Evolutionary conservation across 1,140 invertebrate genomes (phyloP).

Genomic region (Pemphigus obesinymphae): DNA sequence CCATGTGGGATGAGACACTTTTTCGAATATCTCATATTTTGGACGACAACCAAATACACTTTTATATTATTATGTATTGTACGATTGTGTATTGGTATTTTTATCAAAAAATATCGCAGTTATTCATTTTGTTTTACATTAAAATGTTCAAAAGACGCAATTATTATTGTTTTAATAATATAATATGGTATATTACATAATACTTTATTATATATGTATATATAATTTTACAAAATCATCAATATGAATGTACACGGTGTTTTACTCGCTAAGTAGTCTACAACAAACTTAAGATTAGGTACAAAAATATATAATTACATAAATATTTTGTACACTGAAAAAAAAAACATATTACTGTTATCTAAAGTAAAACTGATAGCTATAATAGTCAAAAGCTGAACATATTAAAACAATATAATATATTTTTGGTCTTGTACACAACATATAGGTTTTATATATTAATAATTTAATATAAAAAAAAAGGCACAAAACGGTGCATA

Average conservation of each 20-base stretch:
- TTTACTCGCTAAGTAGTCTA: slow-evolving; percentile 10
- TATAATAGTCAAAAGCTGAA: neutral
- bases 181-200: slow-evolving; percentile 3
- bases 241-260: slow-evolving; percentile 1
- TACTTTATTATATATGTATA: neutral
- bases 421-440: neutral
- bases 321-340: neutral
- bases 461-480: neutral
- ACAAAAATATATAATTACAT: slow-evolving; percentile 24
- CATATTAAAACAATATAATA: neutral
- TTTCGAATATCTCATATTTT: no score
- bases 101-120: neutral
- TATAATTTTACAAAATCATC: slow-evolving; percentile 6
- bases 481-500: slow-evolving; percentile 24
- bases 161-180: neutral
- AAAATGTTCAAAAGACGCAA: neutral
- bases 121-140: neutral
- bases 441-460: neutral
- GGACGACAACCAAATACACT: no score
- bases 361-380: neutral
- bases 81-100: neutral
- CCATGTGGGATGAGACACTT: neutral
- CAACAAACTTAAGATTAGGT: slow-evolving; percentile 24
- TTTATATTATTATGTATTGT: no score
- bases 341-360: neutral